Percentiles rank a stretch among this genome's conserved stretches.
Conservation (phyloP, 2,888 invertebrate genomes). For the Neoscelio sp. region DNA sequence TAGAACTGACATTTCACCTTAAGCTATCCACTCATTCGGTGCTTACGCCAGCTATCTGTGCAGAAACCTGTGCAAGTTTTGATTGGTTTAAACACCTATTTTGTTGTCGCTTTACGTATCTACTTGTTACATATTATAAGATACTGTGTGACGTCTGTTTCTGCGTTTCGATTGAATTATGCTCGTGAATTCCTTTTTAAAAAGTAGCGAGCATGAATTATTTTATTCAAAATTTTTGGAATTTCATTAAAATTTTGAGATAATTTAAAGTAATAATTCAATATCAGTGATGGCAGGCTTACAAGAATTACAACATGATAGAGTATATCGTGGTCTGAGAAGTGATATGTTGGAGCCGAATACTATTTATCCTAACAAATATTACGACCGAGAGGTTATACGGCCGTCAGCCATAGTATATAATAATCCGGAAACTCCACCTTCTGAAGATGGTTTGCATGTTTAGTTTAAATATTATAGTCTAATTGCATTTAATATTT, state of each 20-base stretch:
- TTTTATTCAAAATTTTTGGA: constrained; percentile 17
- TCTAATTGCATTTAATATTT: no score
- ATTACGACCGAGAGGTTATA: constrained; percentile 79
- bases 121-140: no score
- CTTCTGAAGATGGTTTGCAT: constrained; percentile 76
- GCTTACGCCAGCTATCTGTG: no score
- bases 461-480: not conserved
- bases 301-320: constrained; percentile 73
- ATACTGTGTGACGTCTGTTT: no score
- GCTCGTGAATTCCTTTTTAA: no score
- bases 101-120: no score
- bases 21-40: no score
- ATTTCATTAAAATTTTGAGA: no score
- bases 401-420: constrained; percentile 77
- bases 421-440: constrained; percentile 76
- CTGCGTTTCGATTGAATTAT: no score
- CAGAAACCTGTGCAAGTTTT: no score
- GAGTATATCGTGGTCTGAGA: constrained; percentile 76
- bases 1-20: no score
- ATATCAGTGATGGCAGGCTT: constrained; percentile 72
- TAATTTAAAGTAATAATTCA: not conserved
- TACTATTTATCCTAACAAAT: constrained; percentile 71
- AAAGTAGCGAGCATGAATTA: not conserved
- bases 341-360: constrained; percentile 70
- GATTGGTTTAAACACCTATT: no score